These are phyloP conservation scores for Danio kyathit DNA, from an alignment of 2,797 vertebrate species.

Conservation along the genomic window DNA sequence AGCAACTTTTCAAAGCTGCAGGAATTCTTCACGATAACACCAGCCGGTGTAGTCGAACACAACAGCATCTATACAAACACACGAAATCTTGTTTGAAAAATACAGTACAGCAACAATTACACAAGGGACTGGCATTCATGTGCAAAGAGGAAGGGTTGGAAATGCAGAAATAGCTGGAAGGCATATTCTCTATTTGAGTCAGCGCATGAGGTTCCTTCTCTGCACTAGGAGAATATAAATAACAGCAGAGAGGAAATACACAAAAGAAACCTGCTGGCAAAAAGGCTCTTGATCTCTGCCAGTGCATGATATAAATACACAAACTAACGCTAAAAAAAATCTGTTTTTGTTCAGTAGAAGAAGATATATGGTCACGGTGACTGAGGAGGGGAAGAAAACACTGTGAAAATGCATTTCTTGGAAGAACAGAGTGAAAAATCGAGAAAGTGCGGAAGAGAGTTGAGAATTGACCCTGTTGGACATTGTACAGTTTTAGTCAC, in stretches of 20 bases:
- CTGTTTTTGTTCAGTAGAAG: slow-evolving; percentile 50
- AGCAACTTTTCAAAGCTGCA: background rate
- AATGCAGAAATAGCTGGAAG: slow-evolving; percentile 55
- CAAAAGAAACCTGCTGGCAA: slow-evolving; percentile 52
- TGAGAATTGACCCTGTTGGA: slow-evolving; percentile 44
- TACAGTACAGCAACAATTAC: slow-evolving; percentile 40
- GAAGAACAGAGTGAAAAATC: slow-evolving; percentile 27
- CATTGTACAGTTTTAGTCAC: slow-evolving; percentile 33
- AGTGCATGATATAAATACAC: slow-evolving; percentile 59
- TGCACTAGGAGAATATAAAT: slow-evolving; percentile 46
- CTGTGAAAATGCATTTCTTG: slow-evolving; percentile 55
- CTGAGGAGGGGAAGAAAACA: slow-evolving; percentile 27
- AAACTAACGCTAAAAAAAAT: slow-evolving; percentile 23
- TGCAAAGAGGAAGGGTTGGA: slow-evolving; percentile 34
- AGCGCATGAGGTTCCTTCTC: slow-evolving; percentile 48
- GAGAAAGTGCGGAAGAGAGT: slow-evolving; percentile 27
- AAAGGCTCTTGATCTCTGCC: slow-evolving; percentile 62
- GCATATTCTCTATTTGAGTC: slow-evolving; percentile 54
- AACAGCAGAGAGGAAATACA: slow-evolving; percentile 30
- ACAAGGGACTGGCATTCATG: slow-evolving; percentile 33
- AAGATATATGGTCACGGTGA: slow-evolving; percentile 47
- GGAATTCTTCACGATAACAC: background rate
- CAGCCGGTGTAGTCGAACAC: background rate
- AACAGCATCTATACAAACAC: slow-evolving; percentile 22
- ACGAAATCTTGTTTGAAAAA: slow-evolving; percentile 40